A percentile compares a stretch with the other conserved stretches of the same genome.
Conservation (phyloP, 2,797 vertebrate species). For the Rhincodon typus region DNA sequence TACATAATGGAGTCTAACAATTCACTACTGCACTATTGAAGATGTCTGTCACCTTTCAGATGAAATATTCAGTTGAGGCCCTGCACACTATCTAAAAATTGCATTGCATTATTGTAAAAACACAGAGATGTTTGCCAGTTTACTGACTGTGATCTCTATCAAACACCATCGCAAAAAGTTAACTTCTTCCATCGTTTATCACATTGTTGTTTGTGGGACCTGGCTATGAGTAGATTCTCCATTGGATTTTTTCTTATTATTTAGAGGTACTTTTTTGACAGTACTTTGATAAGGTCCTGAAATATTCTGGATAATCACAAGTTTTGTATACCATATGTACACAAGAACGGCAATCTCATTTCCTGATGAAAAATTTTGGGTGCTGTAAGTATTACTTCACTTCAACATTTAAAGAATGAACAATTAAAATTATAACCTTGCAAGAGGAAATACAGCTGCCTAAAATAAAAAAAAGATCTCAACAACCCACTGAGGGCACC, state of each 20-base stretch:
- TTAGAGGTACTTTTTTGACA: background rate
- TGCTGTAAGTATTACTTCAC: background rate
- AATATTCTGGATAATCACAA: background rate
- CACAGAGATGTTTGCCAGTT: background rate
- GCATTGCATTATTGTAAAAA: background rate
- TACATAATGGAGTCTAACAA: background rate
- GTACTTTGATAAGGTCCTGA: background rate
- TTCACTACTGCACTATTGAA: background rate
- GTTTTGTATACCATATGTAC: background rate
- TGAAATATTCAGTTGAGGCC: background rate
- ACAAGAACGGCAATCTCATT: background rate
- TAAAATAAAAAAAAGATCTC: background rate
- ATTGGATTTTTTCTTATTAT: background rate
- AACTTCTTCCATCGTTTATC: background rate
- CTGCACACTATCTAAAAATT: background rate
- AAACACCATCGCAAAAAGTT: background rate
- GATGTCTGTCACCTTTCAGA: background rate
- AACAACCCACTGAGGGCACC: background rate
- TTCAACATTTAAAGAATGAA: background rate
- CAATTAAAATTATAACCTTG: background rate
- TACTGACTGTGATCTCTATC: background rate
- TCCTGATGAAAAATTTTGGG: background rate
- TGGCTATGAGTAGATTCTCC: background rate
- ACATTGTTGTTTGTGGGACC: background rate
- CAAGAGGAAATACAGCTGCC: background rate